Base-by-base conservation (phyloP, 1,140 invertebrate genomes). In the Eupristina koningsbergeri region DNA sequence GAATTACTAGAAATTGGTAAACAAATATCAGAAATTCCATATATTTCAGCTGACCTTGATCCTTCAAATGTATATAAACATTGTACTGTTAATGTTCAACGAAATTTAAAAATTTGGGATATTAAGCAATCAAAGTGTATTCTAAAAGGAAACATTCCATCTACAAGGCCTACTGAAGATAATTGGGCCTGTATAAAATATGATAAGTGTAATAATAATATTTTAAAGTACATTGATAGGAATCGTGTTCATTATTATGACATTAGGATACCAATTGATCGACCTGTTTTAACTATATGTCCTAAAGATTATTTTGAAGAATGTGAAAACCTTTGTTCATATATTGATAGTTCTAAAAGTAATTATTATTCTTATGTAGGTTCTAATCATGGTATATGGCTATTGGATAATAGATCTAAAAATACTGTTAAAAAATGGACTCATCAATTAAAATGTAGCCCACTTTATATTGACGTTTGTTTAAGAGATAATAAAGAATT, bases 241-340 rank as follows among this genome's bases (percentile, higher is more conserved):
- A 90, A 89, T 80, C 91, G 89, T 73, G 53, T 91, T 15, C 87
- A 91, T 88, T 90, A 91, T 86, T 80, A 91, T 45, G 92, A 92
- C 80, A 82, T 64, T 29, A 89, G 92, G 71, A 90, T 90, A 77
- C 41, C 87, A 53, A 80, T 88, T 31, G 77, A 88, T 76, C 69
- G 13, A 61, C 87, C 91, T 19, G 84, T 82, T 71, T 86, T 92
- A 77, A 89, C 85, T n/a, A 74, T 92, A 71, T 91, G 89, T 78
- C 91, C 91, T 76, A 90, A 88, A 86, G 39, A 63, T 11, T 81
- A 87, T 84, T 86, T 92, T 19, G 89, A 92, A 83, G 76, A 81
- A 9, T 92, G 91, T 76, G 92, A 92, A 80, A 83, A 69, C 73
- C 81, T 92, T 75, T 91, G 86, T 50, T 63, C 89, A 5, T 87